phyloP scores from a whole-genome alignment of 2,113 vertebrate species.

The Triplophysa rosa region DNA sequence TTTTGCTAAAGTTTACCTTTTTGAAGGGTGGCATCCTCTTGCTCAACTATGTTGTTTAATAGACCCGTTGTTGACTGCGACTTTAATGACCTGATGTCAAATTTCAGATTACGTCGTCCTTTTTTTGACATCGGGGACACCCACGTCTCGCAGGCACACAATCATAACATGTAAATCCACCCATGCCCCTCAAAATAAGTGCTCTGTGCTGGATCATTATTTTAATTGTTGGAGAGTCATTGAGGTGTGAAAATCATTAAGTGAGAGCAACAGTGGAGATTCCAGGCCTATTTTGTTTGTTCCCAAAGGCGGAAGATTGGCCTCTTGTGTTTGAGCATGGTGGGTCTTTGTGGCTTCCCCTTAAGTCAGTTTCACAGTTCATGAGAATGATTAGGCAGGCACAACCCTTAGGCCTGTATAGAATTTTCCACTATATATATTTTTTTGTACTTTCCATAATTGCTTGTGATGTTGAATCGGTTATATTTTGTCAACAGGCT shows the following conservation, averaged over 20 bases:
- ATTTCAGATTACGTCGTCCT: constrained; percentile 49
- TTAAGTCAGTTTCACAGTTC: constrained; percentile 54
- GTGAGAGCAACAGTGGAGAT: constrained; percentile 73
- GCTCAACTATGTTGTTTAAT: constrained; percentile 11
- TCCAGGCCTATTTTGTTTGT: constrained; percentile 84
- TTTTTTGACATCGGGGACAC: constrained; percentile 50
- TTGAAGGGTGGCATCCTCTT: constrained; percentile 23
- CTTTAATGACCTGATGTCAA: constrained; percentile 52
- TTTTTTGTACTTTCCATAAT: constrained; percentile 56
- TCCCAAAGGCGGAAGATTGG: constrained; percentile 76
- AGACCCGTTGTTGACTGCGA: constrained; percentile 24
- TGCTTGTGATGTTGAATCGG: constrained; percentile 13
- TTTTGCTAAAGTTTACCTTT: neutral
- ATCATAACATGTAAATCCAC: constrained; percentile 68
- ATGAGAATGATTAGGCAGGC: constrained; percentile 36
- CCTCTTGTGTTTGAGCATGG: constrained; percentile 67
- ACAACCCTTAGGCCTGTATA: constrained; percentile 9
- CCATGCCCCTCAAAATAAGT: constrained; percentile 72
- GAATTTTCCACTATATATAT: constrained; percentile 31
- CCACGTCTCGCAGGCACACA: constrained; percentile 34
- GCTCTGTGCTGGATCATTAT: constrained; percentile 79
- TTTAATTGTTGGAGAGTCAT: constrained; percentile 83
- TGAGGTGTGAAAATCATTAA: constrained; percentile 79
- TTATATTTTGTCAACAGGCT: constrained; percentile 16
- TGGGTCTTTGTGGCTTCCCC: constrained; percentile 61